Evolutionary conservation across 2,797 vertebrate species (phyloP).

Genomic region (Chelon labrosus): DNA sequence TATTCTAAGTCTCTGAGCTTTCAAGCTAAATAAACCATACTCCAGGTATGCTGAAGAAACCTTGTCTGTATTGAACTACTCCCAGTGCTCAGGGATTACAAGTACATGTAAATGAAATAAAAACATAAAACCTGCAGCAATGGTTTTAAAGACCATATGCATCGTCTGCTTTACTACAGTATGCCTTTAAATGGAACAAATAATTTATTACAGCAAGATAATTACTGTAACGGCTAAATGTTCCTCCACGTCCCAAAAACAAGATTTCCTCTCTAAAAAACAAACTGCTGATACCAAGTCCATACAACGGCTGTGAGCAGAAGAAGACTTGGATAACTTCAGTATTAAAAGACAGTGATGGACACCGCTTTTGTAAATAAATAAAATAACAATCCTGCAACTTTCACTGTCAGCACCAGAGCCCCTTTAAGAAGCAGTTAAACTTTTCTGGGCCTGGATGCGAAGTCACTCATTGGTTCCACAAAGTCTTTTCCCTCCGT

Average conservation of each 20-base stretch:
- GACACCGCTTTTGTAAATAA: constrained; percentile 32
- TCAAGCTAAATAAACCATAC: constrained; percentile 70
- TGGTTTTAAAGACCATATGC: constrained; percentile 6
- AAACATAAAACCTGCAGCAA: constrained; percentile 19
- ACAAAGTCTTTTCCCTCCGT: constrained; percentile 19
- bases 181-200: constrained; percentile 28
- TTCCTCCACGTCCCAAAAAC: constrained; percentile 18
- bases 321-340: constrained; percentile 37
- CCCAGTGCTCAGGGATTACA: constrained; percentile 13
- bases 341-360: constrained; percentile 32
- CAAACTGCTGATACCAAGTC: constrained; percentile 28
- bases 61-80: constrained; percentile 8
- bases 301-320: constrained; percentile 26
- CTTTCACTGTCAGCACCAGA: constrained; percentile 20
- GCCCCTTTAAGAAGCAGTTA: constrained; percentile 26
- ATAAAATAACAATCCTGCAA: constrained; percentile 14
- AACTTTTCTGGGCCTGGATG: constrained; percentile 33
- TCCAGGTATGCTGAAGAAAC: constrained; percentile 76
- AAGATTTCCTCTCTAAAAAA: constrained; percentile 31
- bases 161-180: constrained; percentile 25
- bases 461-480: constrained; percentile 29
- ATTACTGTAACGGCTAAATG: constrained; percentile 12
- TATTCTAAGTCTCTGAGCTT: constrained; percentile 21
- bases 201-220: constrained; percentile 12
- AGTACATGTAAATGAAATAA: constrained; percentile 25